Evolutionary conservation across 2,888 invertebrate genomes (phyloP), one percentile per base, ranked within the genome.

Genomic region (Philereme transversata): DNA sequence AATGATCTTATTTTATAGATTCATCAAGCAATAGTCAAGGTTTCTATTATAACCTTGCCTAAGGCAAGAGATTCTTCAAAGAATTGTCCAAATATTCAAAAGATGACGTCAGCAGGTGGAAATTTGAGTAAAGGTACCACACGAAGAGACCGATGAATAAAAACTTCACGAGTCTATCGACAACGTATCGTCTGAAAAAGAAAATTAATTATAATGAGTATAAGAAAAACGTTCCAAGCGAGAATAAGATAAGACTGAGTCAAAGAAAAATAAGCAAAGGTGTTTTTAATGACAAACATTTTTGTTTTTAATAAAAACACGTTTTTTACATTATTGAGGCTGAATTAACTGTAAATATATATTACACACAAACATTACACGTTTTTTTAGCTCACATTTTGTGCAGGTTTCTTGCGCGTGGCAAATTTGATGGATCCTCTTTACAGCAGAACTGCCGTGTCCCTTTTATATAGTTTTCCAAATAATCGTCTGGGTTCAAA

Each of bases 401-500:
- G 49, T 95, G 87, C 22, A 95, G 83, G 67, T 92, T 94, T 69
- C 95, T 93, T 0, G 97, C 97, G 40, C 95, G 90, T 0, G 97
- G 96, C 57, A 98, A 75, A 0, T 95, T 96, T 0, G 94, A 94
- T 0, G 95, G 94, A 70, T 96, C 96, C 73, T 99, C 98, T 66
- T 97, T 97, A 51, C 97, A 93, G 69, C 96, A 95, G 78, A 94
- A 98, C 65, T 95, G 93, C 52, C 98, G 93, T 9, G 96, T 95
- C 0, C 98, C 98, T 58, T 97, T 86, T 33, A 98, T 94, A 71
- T 97, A 97, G 58, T 82, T 68, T 65, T 72, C 78, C 49, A 91
- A 56, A 45, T 87, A 92, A 0, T 79, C 72, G 83, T 93, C 75
- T 4, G 80, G 70, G 4, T 81, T 62, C 4, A 90, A 44, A 0